A percentile compares a stretch with the other conserved stretches of the same genome.
These are phyloP conservation scores for Anniella stebbinsi DNA, from an alignment of 2,797 vertebrate species.

Conservation along the genomic window DNA sequence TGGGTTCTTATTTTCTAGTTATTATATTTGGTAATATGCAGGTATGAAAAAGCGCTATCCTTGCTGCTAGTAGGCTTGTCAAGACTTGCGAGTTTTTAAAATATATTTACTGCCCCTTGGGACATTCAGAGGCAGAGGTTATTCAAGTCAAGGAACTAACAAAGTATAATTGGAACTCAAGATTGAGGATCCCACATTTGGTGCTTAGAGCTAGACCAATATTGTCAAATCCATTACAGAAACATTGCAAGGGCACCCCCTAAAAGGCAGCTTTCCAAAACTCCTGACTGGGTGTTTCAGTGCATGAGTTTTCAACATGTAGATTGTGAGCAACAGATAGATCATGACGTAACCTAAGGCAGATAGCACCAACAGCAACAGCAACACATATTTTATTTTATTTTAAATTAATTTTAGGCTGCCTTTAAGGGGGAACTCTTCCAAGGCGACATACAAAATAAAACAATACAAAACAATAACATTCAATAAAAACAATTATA, in stretches of 20 bases:
- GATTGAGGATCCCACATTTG: conserved; percentile 42
- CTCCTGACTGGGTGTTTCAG: background rate
- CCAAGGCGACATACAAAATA: no score
- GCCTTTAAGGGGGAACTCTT: no score
- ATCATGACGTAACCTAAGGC: background rate
- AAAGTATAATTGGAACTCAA: conserved; percentile 48
- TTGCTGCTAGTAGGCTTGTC: conserved; percentile 57
- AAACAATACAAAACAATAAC: no score
- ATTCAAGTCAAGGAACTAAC: conserved; percentile 55
- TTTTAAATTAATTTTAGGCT: background rate
- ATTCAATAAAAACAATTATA: no score
- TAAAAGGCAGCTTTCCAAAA: background rate
- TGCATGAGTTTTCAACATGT: background rate
- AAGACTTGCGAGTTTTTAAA: conserved; percentile 55
- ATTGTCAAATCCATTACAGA: background rate
- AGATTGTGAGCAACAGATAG: background rate
- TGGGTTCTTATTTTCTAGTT: conserved; percentile 42
- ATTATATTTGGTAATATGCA: conserved; percentile 41
- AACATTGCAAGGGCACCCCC: background rate
- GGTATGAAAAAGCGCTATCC: conserved; percentile 28
- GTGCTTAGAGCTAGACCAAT: background rate
- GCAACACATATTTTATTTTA: background rate
- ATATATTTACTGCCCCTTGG: conserved; percentile 31
- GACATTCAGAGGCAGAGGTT: conserved; percentile 50
- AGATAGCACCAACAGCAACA: background rate